A percentile compares a stretch with the other conserved stretches of the same genome.
phyloP scores from a whole-genome alignment of 2,113 vertebrate species.

The Mobula birostris region DNA sequence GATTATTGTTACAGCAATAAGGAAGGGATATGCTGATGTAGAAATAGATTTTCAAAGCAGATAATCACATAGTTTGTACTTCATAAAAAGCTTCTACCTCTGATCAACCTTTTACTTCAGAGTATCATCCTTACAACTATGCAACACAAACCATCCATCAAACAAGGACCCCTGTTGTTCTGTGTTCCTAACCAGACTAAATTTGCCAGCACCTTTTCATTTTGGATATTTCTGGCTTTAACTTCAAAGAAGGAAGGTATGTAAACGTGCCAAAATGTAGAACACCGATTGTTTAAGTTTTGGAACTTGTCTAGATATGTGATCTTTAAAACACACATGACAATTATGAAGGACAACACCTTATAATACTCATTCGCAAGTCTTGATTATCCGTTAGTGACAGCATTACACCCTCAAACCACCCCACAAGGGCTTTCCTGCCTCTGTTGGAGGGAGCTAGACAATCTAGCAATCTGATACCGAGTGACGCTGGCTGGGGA shows the following conservation, averaged over 20 bases:
- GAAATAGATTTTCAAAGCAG: neutral
- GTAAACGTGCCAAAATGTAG: neutral
- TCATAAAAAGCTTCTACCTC: neutral
- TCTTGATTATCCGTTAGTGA: neutral
- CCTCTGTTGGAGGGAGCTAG: neutral
- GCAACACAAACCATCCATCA: neutral
- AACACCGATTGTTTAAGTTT: neutral
- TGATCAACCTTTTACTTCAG: neutral
- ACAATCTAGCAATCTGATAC: too few relatives aligned
- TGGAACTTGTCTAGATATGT: neutral
- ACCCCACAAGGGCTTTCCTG: neutral
- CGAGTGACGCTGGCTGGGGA: too few relatives aligned
- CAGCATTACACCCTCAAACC: neutral
- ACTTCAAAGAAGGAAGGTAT: neutral
- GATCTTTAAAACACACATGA: neutral
- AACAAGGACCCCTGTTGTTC: neutral
- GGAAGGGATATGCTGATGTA: neutral
- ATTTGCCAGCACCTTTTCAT: slow-evolving; percentile 9
- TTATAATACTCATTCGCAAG: neutral
- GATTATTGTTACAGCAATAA: neutral
- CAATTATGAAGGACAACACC: neutral
- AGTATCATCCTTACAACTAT: neutral
- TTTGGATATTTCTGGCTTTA: neutral
- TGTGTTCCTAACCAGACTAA: neutral
- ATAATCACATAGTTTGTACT: neutral